Conservation (phyloP, 2,113 vertebrate species). For the Corapipo altera region DNA sequence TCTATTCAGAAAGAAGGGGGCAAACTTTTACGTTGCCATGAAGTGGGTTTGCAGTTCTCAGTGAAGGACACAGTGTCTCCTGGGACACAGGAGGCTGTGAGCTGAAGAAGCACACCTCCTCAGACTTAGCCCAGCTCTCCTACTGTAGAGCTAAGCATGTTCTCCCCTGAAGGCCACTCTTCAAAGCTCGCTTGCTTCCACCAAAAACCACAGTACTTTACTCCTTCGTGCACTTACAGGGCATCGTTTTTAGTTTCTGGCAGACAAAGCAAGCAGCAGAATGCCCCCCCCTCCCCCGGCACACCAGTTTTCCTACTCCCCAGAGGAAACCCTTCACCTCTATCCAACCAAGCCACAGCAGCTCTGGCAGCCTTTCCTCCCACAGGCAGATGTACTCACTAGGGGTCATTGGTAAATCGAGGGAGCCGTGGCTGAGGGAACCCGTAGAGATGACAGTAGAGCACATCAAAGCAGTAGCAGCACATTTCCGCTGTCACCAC, state of each 20-base stretch:
- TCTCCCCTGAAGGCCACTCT: not conserved
- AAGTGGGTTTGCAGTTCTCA: not conserved
- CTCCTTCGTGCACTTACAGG: not conserved
- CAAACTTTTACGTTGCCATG: not conserved
- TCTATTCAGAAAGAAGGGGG: not conserved
- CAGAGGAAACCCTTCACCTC: not conserved
- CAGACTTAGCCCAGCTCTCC: not conserved
- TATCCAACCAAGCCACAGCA: not conserved
- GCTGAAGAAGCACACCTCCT: not conserved
- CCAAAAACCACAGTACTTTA: not conserved
- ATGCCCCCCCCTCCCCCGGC: not conserved
- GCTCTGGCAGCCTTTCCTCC: not conserved
- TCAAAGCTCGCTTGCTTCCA: not conserved
- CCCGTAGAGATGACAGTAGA: conserved; percentile 87
- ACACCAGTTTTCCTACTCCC: not conserved
- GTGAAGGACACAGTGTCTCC: not conserved
- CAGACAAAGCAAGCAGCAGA: not conserved
- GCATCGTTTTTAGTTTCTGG: not conserved
- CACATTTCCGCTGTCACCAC: conserved; percentile 88
- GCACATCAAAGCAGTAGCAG: conserved; percentile 87
- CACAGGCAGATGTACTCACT: conserved; percentile 73
- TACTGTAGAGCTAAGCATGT: not conserved
- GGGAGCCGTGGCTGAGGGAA: conserved; percentile 85
- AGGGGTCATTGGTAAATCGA: conserved; percentile 87
- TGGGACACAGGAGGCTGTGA: not conserved